phyloP scores from a whole-genome alignment of 2,888 invertebrate species.

The Drosophila rellima region DNA sequence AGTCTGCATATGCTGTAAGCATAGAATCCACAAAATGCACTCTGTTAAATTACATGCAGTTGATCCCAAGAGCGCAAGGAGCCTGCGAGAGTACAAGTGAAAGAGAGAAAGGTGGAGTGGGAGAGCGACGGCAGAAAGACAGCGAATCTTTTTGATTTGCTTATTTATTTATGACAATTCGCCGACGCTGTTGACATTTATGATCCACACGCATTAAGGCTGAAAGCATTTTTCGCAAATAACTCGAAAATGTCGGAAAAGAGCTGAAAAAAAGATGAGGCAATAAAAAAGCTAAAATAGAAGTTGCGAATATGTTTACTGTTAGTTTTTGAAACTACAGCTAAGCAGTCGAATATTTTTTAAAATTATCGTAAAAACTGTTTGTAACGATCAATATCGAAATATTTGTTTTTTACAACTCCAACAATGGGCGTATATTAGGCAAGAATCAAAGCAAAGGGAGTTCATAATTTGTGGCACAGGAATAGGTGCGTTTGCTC shows the following conservation, averaged over 20 bases:
- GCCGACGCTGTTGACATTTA: constrained; percentile 50
- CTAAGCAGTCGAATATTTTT: background rate
- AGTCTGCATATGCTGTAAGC: constrained; percentile 22
- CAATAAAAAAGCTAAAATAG: background rate
- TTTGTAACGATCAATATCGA: background rate
- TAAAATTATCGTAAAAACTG: background rate
- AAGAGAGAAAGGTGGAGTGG: background rate
- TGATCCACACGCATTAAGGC: constrained; percentile 47
- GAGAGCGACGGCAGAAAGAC: constrained; percentile 4
- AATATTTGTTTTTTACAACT: too few relatives aligned
- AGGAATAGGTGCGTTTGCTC: constrained; percentile 9
- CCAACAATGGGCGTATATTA: background rate
- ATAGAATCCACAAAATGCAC: constrained; percentile 55
- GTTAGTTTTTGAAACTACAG: background rate
- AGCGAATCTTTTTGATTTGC: constrained; percentile 25
- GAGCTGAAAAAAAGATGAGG: background rate
- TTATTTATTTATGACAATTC: constrained; percentile 55
- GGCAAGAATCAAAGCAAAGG: background rate
- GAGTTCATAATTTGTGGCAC: constrained; percentile 1
- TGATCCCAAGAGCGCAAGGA: constrained; percentile 16
- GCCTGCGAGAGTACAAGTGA: background rate
- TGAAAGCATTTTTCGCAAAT: constrained; percentile 28
- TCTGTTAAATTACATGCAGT: constrained; percentile 16
- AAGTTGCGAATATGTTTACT: constrained; percentile 1
- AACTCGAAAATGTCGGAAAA: constrained; percentile 5